Conservation (phyloP, 2,797 vertebrate genomes). For the Falco cherrug region DNA sequence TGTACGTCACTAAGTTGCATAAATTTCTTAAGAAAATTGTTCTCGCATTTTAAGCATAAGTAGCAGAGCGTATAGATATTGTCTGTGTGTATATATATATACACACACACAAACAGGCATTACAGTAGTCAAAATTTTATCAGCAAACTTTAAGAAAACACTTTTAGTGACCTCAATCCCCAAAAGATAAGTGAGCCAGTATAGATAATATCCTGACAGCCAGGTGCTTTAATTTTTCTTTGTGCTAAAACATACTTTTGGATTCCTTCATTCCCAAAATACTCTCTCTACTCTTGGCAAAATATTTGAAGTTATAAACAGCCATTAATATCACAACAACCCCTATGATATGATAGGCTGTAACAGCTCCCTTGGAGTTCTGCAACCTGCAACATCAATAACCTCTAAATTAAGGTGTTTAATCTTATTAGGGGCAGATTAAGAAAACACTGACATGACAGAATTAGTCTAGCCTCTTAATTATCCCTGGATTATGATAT, state of each 20-base stretch:
- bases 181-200: not conserved
- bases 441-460: conserved; percentile 32
- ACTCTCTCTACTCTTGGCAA: not conserved
- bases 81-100: accelerated
- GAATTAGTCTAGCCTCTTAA: conserved; percentile 44
- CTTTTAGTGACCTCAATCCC: not conserved
- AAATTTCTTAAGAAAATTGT: not conserved
- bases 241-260: not conserved
- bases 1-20: not conserved
- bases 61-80: not conserved
- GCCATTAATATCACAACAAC: not conserved
- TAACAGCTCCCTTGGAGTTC: not conserved
- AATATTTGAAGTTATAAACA: not conserved
- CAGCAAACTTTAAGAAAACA: not conserved
- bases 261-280: not conserved
- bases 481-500: conserved; percentile 42
- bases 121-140: not conserved
- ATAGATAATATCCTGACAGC: not conserved
- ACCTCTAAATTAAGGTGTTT: conserved; percentile 27
- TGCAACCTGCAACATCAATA: conserved; percentile 3
- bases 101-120: not conserved
- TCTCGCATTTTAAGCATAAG: not conserved
- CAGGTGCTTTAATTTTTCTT: not conserved
- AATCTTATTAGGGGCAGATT: conserved; percentile 38
- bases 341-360: not conserved